Conservation (phyloP, 2,113 vertebrate genomes). For the Mellivora capensis region DNA sequence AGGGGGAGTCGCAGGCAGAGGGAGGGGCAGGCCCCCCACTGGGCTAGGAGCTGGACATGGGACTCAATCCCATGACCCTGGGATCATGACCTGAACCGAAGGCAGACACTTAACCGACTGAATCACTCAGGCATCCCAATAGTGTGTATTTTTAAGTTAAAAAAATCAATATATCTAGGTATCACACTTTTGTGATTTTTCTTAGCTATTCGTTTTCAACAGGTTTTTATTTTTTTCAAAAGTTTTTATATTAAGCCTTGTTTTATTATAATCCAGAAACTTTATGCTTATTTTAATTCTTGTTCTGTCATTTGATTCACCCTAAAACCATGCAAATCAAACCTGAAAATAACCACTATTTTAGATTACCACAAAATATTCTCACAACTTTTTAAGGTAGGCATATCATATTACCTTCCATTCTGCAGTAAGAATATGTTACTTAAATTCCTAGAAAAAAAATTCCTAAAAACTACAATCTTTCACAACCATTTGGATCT, state of each 20-base stretch:
- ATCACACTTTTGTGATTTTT: not conserved
- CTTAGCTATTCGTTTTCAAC: not conserved
- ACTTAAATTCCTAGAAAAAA: constrained; percentile 75
- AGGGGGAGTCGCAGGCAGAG: too few relatives aligned
- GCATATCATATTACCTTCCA: constrained; percentile 73
- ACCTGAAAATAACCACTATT: constrained; percentile 76
- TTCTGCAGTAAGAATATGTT: constrained; percentile 74
- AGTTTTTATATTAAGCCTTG: not conserved
- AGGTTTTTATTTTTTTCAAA: not conserved
- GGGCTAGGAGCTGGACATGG: too few relatives aligned
- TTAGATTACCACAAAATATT: constrained; percentile 76
- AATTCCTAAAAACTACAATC: constrained; percentile 74
- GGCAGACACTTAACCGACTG: too few relatives aligned
- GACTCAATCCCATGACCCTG: too few relatives aligned
- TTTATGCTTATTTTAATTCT: constrained; percentile 34
- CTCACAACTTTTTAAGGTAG: constrained; percentile 78
- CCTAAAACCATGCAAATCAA: constrained; percentile 65
- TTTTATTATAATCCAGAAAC: constrained; percentile 63
- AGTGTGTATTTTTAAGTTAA: not conserved
- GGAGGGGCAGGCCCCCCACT: too few relatives aligned
- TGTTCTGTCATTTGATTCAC: not conserved
- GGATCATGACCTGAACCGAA: too few relatives aligned
- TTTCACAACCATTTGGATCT: constrained; percentile 76
- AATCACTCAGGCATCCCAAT: too few relatives aligned
- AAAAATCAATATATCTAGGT: not conserved